Conservation (phyloP, 2,113 vertebrate species). For the Chroicocephalus ridibundus region DNA sequence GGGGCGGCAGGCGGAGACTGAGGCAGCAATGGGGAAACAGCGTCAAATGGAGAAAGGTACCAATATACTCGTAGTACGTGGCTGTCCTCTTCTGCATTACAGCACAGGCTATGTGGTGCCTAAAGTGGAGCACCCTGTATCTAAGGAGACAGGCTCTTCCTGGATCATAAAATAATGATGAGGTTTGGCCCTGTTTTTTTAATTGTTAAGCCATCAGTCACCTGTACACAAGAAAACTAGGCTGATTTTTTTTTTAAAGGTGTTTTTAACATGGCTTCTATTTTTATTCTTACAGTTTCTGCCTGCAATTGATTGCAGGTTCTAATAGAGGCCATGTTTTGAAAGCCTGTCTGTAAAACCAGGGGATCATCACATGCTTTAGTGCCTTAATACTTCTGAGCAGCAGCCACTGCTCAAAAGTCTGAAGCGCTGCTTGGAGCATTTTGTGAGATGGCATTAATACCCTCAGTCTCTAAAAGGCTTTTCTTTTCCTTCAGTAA, state of each 20-base stretch:
- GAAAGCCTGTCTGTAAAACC: background rate
- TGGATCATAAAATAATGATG: background rate
- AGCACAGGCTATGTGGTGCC: background rate
- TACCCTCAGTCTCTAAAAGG: background rate
- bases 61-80: background rate
- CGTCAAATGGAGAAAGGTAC: background rate
- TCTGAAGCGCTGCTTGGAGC: background rate
- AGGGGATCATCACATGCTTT: background rate
- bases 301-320: background rate
- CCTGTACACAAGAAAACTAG: background rate
- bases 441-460: background rate
- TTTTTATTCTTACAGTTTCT: background rate
- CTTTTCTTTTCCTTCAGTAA: background rate
- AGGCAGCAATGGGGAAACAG: rapidly evolving
- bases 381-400: background rate
- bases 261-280: background rate
- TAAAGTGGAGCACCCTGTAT: background rate
- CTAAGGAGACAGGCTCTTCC: background rate
- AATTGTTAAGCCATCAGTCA: background rate
- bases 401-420: background rate
- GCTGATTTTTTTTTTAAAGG: background rate
- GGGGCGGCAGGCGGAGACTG: background rate
- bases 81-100: background rate
- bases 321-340: background rate
- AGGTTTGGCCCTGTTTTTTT: background rate